Percentiles rank a stretch among this genome's conserved stretches.
Evolutionary conservation across 2,113 vertebrate genomes (phyloP).

Genomic region (Channa argus): DNA sequence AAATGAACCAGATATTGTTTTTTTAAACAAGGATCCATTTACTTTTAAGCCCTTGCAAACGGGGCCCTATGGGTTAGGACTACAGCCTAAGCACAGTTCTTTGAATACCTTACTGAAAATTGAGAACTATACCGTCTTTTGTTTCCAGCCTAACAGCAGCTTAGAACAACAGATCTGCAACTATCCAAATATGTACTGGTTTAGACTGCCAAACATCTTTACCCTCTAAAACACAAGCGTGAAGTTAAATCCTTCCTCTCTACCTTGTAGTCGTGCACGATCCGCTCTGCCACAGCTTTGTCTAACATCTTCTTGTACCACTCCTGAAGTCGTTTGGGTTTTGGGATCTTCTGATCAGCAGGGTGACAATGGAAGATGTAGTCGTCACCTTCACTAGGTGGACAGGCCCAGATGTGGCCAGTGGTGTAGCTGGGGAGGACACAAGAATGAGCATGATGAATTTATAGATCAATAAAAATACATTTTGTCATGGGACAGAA

Average conservation of each 20-base stretch:
- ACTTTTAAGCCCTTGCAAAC: no score
- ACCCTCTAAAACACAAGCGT: neutral
- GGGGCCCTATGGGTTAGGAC: no score
- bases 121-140: no score
- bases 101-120: no score
- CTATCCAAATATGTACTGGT: no score
- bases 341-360: constrained; percentile 97
- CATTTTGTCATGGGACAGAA: neutral
- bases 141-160: no score
- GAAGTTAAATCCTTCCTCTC: neutral
- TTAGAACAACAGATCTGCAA: no score
- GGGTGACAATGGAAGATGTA: constrained; percentile 99
- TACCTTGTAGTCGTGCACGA: constrained; percentile 98
- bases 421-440: constrained; percentile 88
- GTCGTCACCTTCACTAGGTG: constrained; percentile 98
- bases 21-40: no score
- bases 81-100: no score
- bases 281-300: constrained; percentile 95
- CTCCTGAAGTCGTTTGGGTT: constrained; percentile 97
- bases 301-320: constrained; percentile 99
- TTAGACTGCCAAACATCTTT: no score
- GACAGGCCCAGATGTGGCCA: constrained; percentile 99
- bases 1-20: no score
- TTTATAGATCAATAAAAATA: neutral
- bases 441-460: constrained; percentile 6